Base-by-base conservation (phyloP, 2,888 invertebrate species). In the Pterostichus madidus region DNA sequence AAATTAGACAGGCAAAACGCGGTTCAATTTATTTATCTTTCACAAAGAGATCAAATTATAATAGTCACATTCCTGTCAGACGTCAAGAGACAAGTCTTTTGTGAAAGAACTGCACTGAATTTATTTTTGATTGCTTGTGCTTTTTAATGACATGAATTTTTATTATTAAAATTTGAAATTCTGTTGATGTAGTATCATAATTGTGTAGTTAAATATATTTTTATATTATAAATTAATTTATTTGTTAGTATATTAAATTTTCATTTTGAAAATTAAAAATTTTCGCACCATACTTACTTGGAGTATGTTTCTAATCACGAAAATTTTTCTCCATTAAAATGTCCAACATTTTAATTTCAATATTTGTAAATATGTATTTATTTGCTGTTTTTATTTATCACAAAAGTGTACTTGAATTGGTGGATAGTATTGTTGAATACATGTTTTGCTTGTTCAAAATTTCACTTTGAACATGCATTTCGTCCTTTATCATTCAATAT, bases 381-480 rank as follows among this genome's bases (percentile, higher is more conserved):
- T 68, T 68, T 71, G 44, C 39, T 39, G 15, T 71, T 71, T 71
- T 71, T 56, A 56, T 13, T 13, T 56, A 56, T 17, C 11, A 17
- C 24, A 61, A 61, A 61, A 32, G 24, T 61, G 32, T 39, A 24
- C 24, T 24, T 56, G 8, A 56, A 56, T 13, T 56, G 11, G n/a
- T 56, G 5, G 5, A 17, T 56, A 13, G 13, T 56, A 17, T 56
- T 56, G 44, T 44, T 71, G 39, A 17, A 39, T 15, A 39, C 44
- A 46, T 71, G 17, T 71, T 71, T 71, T 71, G 68, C 68, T 71
- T 71, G 68, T 71, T 71, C 31, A 73, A 44, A 75, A 75, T 52
- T 75, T 75, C 53, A 53, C 53, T 75, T 75, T 75, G 31, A 52
- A 75, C 39, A 64, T 64, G 52, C 75, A 75, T 75, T 75, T 75